phyloP scores from a whole-genome alignment of 2,888 invertebrate genomes.

The Bellardia bayeri region DNA sequence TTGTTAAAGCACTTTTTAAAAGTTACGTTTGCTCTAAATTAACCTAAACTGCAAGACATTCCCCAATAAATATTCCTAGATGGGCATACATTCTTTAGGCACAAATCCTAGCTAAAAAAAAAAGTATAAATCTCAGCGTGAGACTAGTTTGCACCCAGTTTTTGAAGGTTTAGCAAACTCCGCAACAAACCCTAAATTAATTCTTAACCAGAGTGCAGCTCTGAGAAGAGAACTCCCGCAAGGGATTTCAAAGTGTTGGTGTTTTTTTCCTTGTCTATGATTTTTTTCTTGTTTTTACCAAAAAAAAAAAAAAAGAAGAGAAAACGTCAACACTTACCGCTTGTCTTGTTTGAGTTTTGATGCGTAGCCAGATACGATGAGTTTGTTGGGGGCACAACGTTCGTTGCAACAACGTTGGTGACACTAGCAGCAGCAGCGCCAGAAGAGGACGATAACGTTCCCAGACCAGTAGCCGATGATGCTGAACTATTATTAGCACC shows the following conservation, averaged over 20 bases:
- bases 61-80: too few species aligned
- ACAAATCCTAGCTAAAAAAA: too few species aligned
- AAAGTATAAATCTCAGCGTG: too few species aligned
- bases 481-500: slow-evolving; percentile 75
- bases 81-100: too few species aligned
- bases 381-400: slow-evolving; percentile 65
- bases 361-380: slow-evolving; percentile 68
- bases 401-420: slow-evolving; percentile 72
- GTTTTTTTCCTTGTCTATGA: slow-evolving; percentile 49
- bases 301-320: slow-evolving; percentile 51
- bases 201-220: slow-evolving; percentile 59
- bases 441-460: slow-evolving; percentile 45
- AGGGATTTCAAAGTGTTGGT: slow-evolving; percentile 66
- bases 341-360: slow-evolving; percentile 74
- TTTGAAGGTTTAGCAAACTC: too few species aligned
- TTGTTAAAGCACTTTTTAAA: too few species aligned
- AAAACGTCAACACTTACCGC: slow-evolving; percentile 76
- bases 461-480: slow-evolving; percentile 33
- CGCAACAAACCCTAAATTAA: not conserved
- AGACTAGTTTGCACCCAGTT: too few species aligned
- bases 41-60: too few species aligned
- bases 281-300: slow-evolving; percentile 31
- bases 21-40: too few species aligned
- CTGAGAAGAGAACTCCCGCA: slow-evolving; percentile 36
- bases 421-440: slow-evolving; percentile 64